These are phyloP conservation scores for Thaleichthys pacificus DNA, from an alignment of 2,797 vertebrate species.

Conservation along the genomic window DNA sequence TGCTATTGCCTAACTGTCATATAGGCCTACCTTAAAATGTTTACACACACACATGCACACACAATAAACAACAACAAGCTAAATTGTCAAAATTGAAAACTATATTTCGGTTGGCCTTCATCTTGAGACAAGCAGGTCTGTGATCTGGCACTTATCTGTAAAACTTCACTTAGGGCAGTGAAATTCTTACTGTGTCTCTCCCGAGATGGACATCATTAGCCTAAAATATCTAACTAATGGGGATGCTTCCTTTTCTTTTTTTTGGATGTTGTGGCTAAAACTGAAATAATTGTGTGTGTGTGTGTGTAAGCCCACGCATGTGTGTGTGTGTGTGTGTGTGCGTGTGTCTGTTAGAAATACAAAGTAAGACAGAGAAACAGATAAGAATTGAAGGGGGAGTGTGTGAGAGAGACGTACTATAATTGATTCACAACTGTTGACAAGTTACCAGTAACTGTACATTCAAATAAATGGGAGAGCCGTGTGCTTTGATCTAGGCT, in stretches of 20 bases:
- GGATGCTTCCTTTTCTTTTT: not conserved
- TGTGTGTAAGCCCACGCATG: not conserved
- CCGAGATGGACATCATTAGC: not conserved
- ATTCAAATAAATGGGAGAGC: slow-evolving; percentile 18
- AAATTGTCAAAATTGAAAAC: not conserved
- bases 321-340: slow-evolving; percentile 7
- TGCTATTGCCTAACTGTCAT: no score
- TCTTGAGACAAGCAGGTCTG: not conserved
- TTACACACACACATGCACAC: not conserved
- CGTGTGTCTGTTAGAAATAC: not conserved
- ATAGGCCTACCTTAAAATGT: not conserved
- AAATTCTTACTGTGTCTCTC: slow-evolving; percentile 54
- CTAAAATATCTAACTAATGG: not conserved
- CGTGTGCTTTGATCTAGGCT: not conserved
- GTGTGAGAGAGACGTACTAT: not conserved
- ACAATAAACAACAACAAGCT: not conserved
- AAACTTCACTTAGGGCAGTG: slow-evolving; percentile 49
- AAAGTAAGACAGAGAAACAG: not conserved
- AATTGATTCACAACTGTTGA: not conserved
- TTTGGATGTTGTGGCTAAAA: not conserved
- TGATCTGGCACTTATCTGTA: slow-evolving; percentile 41
- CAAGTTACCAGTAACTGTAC: slow-evolving; percentile 3
- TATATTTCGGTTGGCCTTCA: not conserved
- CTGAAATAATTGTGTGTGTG: not conserved
- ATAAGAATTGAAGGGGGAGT: not conserved